Conservation (phyloP, 2,888 invertebrate species). For the Catocala nupta region DNA sequence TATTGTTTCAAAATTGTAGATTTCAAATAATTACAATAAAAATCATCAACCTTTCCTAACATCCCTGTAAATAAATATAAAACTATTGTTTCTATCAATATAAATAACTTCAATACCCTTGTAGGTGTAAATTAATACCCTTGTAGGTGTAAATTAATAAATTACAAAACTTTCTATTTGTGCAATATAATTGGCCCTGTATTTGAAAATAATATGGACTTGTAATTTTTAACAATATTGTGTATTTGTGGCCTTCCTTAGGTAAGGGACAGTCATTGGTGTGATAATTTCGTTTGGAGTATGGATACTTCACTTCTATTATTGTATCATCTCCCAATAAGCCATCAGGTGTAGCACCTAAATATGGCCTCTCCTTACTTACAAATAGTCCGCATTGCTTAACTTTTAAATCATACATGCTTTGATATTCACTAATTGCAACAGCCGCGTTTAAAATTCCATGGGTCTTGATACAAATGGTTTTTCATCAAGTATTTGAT, state of each 20-base stretch:
- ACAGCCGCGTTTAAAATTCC: no score
- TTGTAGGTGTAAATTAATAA: slow-evolving; percentile 30
- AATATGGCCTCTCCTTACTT: no score
- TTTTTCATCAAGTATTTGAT: no score
- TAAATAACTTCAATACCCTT: slow-evolving; percentile 32
- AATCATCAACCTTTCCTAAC: slow-evolving; percentile 12
- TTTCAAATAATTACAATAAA: slow-evolving; percentile 22
- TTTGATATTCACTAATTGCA: no score
- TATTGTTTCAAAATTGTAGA: slow-evolving; percentile 12
- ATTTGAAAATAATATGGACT: slow-evolving; percentile 18
- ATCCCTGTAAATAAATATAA: slow-evolving; percentile 12
- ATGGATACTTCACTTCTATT: slow-evolving; percentile 41
- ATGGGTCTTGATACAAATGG: no score
- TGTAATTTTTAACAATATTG: slow-evolving; percentile 11
- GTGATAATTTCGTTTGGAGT: slow-evolving; percentile 25
- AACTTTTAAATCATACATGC: no score
- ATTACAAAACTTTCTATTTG: slow-evolving; percentile 25
- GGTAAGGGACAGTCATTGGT: slow-evolving; percentile 28
- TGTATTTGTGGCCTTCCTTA: slow-evolving; percentile 5
- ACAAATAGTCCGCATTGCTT: no score
- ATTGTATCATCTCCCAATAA: slow-evolving; percentile 31
- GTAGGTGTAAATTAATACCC: no score
- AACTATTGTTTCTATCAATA: slow-evolving; percentile 23
- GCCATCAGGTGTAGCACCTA: no score
- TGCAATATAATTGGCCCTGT: slow-evolving; percentile 33